These are phyloP conservation scores for Oryctes rhinoceros DNA, from an alignment of 1,140 invertebrate genomes.

Conservation along the genomic window DNA sequence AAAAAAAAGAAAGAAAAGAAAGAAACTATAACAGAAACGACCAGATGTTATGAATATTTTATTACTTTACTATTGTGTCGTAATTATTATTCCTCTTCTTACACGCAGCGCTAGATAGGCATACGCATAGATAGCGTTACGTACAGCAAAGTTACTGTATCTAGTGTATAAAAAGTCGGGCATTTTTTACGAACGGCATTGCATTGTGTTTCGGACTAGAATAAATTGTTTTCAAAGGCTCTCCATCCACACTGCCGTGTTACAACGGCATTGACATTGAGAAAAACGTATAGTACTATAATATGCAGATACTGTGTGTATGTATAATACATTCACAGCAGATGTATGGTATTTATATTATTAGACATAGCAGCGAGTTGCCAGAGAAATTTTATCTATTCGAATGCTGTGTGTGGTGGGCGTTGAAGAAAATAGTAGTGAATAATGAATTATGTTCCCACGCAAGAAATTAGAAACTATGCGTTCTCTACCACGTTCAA, in stretches of 20 bases:
- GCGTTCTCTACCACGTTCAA: background rate
- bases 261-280: constrained; percentile 14
- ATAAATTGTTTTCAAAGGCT: constrained; percentile 44
- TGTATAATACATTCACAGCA: background rate
- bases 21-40: no score
- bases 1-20: no score
- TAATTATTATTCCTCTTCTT: no score
- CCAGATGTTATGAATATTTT: no score
- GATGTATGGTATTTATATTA: background rate
- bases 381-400: constrained; percentile 46
- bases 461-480: constrained; percentile 36
- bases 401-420: constrained; percentile 39
- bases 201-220: constrained; percentile 46
- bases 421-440: constrained; percentile 42
- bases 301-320: background rate
- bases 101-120: no score
- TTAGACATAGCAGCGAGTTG: constrained; percentile 39
- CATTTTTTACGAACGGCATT: constrained; percentile 43
- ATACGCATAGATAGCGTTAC: no score
- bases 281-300: background rate
- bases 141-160: no score
- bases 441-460: constrained; percentile 47
- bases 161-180: no score
- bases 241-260: background rate
- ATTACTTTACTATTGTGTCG: no score